Conservation (phyloP, 2,113 vertebrate genomes). For the Muntiacus muntjak region DNA sequence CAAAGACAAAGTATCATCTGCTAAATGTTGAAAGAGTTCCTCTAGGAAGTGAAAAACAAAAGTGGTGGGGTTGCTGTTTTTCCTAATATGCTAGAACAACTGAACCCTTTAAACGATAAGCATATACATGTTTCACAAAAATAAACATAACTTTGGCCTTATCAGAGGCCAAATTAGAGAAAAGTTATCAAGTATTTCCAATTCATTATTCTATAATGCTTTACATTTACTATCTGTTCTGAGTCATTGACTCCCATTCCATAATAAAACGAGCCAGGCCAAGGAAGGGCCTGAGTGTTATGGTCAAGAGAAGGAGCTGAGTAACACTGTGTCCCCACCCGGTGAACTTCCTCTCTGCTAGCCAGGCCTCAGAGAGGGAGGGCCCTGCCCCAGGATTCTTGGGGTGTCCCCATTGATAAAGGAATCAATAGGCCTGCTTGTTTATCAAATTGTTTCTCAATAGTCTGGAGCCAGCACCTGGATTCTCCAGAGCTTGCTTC, state of each 20-base stretch:
- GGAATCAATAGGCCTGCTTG: background rate
- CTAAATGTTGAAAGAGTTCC: background rate
- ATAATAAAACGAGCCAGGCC: background rate
- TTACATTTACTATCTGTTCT: background rate
- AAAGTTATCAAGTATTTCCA: background rate
- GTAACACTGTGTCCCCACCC: background rate
- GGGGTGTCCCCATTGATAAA: background rate
- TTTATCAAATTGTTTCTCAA: background rate
- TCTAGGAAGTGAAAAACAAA: background rate
- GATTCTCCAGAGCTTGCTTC: background rate
- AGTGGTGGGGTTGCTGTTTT: background rate
- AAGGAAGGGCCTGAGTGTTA: background rate
- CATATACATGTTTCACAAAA: background rate
- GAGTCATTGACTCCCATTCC: background rate
- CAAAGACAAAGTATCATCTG: background rate
- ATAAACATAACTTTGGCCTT: background rate
- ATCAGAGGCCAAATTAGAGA: background rate
- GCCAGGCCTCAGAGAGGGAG: accelerated
- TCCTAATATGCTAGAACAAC: background rate
- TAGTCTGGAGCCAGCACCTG: background rate
- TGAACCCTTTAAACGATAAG: background rate
- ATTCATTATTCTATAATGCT: constrained; percentile 27
- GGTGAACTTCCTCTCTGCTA: background rate
- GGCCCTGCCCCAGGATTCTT: background rate
- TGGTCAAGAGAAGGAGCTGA: background rate